phyloP scores from a whole-genome alignment of 2,888 invertebrate species.

The Cremastobaeus sp. region DNA sequence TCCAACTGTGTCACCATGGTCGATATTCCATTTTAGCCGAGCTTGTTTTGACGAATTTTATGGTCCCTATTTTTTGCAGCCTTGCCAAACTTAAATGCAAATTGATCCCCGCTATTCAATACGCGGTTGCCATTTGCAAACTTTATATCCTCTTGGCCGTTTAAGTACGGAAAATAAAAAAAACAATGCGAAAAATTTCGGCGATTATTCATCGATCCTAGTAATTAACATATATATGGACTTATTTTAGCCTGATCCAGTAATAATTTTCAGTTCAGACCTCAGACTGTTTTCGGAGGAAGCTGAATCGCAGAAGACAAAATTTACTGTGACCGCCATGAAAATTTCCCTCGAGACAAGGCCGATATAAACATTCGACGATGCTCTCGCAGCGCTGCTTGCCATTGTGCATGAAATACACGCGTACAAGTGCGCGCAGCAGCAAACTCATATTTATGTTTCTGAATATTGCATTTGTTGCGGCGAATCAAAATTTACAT shows the following conservation, averaged over 20 bases:
- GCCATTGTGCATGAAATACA: conserved; percentile 15
- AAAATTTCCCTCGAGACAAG: conserved; percentile 71
- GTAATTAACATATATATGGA: too few relatives aligned
- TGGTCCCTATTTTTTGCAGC: conserved; percentile 27
- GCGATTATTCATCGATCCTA: too few relatives aligned
- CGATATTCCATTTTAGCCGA: conserved; percentile 47
- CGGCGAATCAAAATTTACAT: conserved; percentile 22
- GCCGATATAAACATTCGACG: conserved; percentile 35
- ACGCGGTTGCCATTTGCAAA: too few relatives aligned
- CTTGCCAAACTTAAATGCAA: conserved; percentile 14
- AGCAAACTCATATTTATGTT: conserved; percentile 43
- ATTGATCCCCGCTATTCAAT: background rate
- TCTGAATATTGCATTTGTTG: conserved; percentile 23
- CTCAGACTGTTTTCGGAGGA: conserved; percentile 16
- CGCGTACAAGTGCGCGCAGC: background rate
- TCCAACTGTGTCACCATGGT: conserved; percentile 47
- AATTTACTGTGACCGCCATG: conserved; percentile 68
- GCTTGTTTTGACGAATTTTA: conserved; percentile 51
- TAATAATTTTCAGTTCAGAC: conserved; percentile 32
- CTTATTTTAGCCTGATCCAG: conserved; percentile 14
- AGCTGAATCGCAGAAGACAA: conserved; percentile 33
- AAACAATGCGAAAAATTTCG: too few relatives aligned
- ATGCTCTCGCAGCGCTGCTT: conserved; percentile 10
- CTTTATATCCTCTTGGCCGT: too few relatives aligned
- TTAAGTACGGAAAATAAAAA: too few relatives aligned